Evolutionary conservation across 2,888 invertebrate species (phyloP).

Genomic region (Drosophila merina): DNA sequence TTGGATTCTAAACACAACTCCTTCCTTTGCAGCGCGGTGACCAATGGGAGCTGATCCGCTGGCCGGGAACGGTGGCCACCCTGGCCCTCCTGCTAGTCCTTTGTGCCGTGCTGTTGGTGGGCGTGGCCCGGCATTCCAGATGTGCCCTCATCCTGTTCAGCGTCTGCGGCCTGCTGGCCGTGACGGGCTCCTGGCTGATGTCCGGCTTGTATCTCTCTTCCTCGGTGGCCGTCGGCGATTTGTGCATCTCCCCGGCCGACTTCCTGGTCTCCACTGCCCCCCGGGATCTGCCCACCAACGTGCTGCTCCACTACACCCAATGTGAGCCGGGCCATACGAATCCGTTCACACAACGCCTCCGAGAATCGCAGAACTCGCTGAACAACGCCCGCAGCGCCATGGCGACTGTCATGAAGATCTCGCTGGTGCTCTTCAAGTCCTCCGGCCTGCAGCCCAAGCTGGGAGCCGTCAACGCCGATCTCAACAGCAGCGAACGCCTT

Average conservation of each 20-base stretch:
- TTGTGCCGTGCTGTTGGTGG: slow-evolving; percentile 94
- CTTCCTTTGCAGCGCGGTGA: slow-evolving; percentile 86
- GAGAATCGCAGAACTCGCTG: slow-evolving; percentile 90
- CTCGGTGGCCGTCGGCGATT: slow-evolving; percentile 93
- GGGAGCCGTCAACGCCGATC: slow-evolving; percentile 90
- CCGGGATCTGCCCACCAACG: slow-evolving; percentile 86
- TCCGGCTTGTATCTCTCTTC: slow-evolving; percentile 93
- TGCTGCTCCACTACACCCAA: slow-evolving; percentile 91
- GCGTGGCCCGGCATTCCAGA: slow-evolving; percentile 94
- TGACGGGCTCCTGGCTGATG: slow-evolving; percentile 94
- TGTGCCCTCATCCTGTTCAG: slow-evolving; percentile 95
- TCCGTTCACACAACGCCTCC: slow-evolving; percentile 91
- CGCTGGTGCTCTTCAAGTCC: slow-evolving; percentile 83
- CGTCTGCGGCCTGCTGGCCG: slow-evolving; percentile 93
- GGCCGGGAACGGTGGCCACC: slow-evolving; percentile 95
- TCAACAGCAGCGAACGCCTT: slow-evolving; percentile 90
- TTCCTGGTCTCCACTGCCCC: slow-evolving; percentile 89
- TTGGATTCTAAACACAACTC: background rate
- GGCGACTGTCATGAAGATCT: slow-evolving; percentile 84
- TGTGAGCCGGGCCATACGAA: slow-evolving; percentile 92
- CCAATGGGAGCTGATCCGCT: slow-evolving; percentile 90
- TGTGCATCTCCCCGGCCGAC: slow-evolving; percentile 93
- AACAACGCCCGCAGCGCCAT: slow-evolving; percentile 84
- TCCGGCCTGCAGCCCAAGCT: slow-evolving; percentile 89
- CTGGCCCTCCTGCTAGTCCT: slow-evolving; percentile 93